A percentile compares a stretch with the other conserved stretches of the same genome.
These are phyloP conservation scores for Athalia cordata DNA, from an alignment of 2,888 invertebrate species.

Conservation along the genomic window DNA sequence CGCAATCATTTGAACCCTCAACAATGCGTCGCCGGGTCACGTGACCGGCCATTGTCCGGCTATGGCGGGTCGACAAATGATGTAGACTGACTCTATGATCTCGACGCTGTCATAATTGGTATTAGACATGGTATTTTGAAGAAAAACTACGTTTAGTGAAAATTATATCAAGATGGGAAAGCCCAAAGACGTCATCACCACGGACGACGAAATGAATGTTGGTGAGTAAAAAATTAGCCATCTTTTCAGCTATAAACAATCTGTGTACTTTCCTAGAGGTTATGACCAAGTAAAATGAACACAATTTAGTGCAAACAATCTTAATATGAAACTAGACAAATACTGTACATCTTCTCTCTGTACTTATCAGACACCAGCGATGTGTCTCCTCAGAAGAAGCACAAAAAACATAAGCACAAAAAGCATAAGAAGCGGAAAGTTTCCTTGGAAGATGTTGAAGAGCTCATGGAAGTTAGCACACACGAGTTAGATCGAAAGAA, in stretches of 20 bases:
- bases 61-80: too few species aligned
- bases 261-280: conserved; percentile 1
- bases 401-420: conserved; percentile 81
- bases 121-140: too few species aligned
- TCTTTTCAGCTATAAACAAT: neutral
- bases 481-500: conserved; percentile 74
- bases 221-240: conserved; percentile 52
- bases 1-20: too few species aligned
- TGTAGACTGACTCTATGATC: too few species aligned
- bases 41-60: too few species aligned
- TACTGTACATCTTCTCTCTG: neutral
- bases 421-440: conserved; percentile 77
- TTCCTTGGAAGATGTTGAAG: conserved; percentile 76
- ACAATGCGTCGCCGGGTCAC: too few species aligned
- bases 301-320: neutral
- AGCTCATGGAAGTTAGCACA: conserved; percentile 75
- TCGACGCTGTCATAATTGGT: too few species aligned
- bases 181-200: conserved; percentile 57
- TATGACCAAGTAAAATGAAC: neutral
- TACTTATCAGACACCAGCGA: conserved; percentile 53
- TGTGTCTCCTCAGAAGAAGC: conserved; percentile 76
- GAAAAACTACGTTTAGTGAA: too few species aligned
- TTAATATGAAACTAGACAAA: neutral
- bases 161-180: conserved; percentile 59
- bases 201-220: conserved; percentile 61